Base-by-base conservation (phyloP, 2,888 invertebrate genomes). In the Abrostola triplasia region DNA sequence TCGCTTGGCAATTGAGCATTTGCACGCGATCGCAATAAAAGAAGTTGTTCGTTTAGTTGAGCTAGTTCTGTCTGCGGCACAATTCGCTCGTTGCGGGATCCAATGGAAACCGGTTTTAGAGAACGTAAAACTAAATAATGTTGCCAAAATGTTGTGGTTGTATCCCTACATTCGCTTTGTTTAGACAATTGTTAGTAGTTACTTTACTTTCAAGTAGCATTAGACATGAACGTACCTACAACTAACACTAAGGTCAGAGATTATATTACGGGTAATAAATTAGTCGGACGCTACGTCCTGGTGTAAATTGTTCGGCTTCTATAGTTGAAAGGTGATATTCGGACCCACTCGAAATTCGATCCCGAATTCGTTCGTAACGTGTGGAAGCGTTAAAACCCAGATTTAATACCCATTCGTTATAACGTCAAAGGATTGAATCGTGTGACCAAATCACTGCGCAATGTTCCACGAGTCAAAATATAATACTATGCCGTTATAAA, bases 11-110 rank as follows among this genome's bases (percentile, higher is more conserved):
- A 69, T 73, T 65, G 76, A 71, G 54, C 65, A 71, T 71, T 78
- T 65, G 59, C 77, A 78, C 76, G 79, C 77, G 68, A 78, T 73
- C 41, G 55, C 64, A 77, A 78, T 78, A 73, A 77, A 77, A 70
- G 55, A 70, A 77, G 70, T 75, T 73, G 67, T 75, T 67, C 70
- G 67, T 73, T 75, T 64, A 65, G 75, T 67, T 75, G 51, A 61
- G 64, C 59, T 68, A 61, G 66, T 72, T 64, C 54, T 57, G 61
- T 55, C 66, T 57, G 57, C 12, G 55, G 64, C 65, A 58, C 49
- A 59, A 51, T 68, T 55, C 36, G 51, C 58, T 57, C 52, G 59
- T 60, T 58, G 49, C 6, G 52, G 53, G 48, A 66, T 61, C 59
- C 49, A 64, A 73, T 64, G 48, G 73, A 64, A 63, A 67, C 67